phyloP scores from a whole-genome alignment of 2,888 invertebrate species.

The Unio delphinus region DNA sequence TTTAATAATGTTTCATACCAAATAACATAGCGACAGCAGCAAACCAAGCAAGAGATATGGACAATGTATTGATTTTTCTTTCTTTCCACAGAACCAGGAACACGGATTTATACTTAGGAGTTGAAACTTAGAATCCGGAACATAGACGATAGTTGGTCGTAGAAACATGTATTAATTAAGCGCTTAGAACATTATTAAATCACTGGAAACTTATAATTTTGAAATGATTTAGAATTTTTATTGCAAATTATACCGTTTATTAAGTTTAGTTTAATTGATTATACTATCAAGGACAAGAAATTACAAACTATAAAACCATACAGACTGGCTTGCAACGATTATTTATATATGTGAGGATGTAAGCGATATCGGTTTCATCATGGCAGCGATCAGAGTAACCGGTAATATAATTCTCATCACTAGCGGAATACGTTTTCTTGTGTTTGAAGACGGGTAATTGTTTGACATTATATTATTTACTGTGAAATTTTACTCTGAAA shows the following conservation, averaged over 20 bases:
- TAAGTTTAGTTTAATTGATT: neutral
- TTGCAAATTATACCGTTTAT: neutral
- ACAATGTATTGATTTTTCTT: too few species aligned
- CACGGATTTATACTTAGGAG: too few species aligned
- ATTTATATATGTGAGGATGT: conserved; percentile 25
- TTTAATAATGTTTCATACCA: too few species aligned
- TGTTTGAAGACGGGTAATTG: conserved; percentile 25
- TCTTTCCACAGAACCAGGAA: too few species aligned
- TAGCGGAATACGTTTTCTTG: conserved; percentile 27
- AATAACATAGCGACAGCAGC: too few species aligned
- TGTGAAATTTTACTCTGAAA: too few species aligned
- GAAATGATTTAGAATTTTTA: conserved; percentile 1
- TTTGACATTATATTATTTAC: neutral
- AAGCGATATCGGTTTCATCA: conserved; percentile 27
- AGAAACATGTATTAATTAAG: too few species aligned
- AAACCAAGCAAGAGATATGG: too few species aligned
- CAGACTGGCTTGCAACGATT: neutral
- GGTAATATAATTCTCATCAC: conserved; percentile 24
- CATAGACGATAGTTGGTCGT: too few species aligned
- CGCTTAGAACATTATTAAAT: too few species aligned
- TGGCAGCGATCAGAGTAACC: conserved; percentile 46
- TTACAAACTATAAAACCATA: too few species aligned
- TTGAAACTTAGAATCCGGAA: too few species aligned
- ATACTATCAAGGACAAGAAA: conserved; percentile 8
- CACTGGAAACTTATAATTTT: neutral